Evolutionary conservation across 2,113 vertebrate genomes (phyloP), one percentile per base, ranked within the genome.

Genomic region (Amphiprion ocellaris): DNA sequence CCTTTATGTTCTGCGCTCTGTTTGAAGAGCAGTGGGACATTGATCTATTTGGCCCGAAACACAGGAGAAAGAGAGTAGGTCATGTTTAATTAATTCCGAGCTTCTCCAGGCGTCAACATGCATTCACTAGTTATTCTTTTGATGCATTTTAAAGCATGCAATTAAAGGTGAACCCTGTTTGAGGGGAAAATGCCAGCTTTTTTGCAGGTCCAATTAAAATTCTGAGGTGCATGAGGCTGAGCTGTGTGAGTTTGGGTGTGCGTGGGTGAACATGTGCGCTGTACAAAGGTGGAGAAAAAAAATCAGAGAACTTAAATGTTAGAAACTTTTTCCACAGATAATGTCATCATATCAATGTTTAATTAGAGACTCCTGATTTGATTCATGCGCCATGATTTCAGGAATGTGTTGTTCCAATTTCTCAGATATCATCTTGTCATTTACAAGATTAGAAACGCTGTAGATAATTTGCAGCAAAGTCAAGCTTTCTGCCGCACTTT

Each of bases 201-300:
- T 86, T 84, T 77, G 8, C 24, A 55, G 60, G 61, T 16, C 76
- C 86, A 92, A 87, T 92, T 92, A 89, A 87, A 87, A 87, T 79
- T 39, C 69, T 16, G 30, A 84, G 47, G 69, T 56, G 64, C 33
- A 47, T 67, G 53, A 37, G 59, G 53, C 46, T 64, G 56, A 69
- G 73, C 63, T 53, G 26, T 37, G 73, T 58, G 60, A 47, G 53
- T 2, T 26, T 26, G 1, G 16, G 53, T 30, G n/a, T 53, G 64
- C 5, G 26, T 24, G 55, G 4, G n/a, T 47, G 24, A 30, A 4
- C 23, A 17, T 7, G 71, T 5, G 15, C 5, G 10, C 9, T 0
- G 26, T 26, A 39, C 15, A 71, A 54, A 65, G 15, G 19, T 26
- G 12, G 14, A 30, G 4, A 30, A 30, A 30, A 30, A 30, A 30